Percentiles rank a stretch among this genome's conserved stretches.
Conservation (phyloP, 2,888 invertebrate species). For the Tenthredo scrophulariae region DNA sequence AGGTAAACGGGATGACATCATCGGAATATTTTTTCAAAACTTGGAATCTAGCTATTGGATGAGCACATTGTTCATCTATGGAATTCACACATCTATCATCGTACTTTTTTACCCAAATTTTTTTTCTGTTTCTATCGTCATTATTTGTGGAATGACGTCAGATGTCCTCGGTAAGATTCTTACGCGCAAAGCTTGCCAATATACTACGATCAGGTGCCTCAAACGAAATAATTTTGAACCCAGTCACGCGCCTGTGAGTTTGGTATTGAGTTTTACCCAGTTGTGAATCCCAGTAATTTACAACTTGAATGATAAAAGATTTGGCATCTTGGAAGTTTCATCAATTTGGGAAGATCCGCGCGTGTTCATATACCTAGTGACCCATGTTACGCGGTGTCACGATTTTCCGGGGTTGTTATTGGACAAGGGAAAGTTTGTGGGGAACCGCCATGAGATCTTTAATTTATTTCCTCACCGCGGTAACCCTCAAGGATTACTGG, state of each 20-base stretch:
- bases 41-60: neutral
- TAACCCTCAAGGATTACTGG: slow-evolving; percentile 37
- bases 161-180: neutral
- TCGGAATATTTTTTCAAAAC: neutral
- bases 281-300: slow-evolving; percentile 19
- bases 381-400: slow-evolving; percentile 29
- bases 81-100: neutral
- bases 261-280: slow-evolving; percentile 30
- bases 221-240: slow-evolving; percentile 13
- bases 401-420: slow-evolving; percentile 16
- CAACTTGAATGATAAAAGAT: slow-evolving; percentile 23
- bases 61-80: neutral
- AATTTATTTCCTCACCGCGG: slow-evolving; percentile 37
- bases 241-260: slow-evolving; percentile 25
- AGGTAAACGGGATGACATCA: neutral
- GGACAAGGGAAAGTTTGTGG: slow-evolving; percentile 20
- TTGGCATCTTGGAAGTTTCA: slow-evolving; percentile 1
- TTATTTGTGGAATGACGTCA: slow-evolving; percentile 25
- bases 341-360: neutral
- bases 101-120: neutral
- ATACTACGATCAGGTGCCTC: neutral
- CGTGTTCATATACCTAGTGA: slow-evolving; percentile 3
- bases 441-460: slow-evolving; percentile 16
- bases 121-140: neutral
- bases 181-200: slow-evolving; percentile 9